Evolutionary conservation across 2,113 vertebrate species (phyloP).

Genomic region (Aleadryas rufinucha): DNA sequence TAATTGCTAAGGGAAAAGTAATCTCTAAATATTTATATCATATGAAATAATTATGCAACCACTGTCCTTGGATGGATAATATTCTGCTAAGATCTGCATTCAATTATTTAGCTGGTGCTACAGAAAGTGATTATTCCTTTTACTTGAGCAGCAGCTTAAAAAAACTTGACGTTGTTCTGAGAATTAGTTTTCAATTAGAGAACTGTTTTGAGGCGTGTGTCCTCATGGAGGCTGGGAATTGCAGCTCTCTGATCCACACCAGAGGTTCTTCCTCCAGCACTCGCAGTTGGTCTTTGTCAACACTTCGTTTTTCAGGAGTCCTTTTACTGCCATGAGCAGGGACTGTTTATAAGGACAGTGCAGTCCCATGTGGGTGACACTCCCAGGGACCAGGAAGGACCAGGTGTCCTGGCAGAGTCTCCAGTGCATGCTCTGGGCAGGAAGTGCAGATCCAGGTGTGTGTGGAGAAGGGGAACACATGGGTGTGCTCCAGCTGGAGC

Average conservation of each 20-base stretch:
- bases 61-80: neutral
- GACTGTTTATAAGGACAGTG: neutral
- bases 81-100: neutral
- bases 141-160: neutral
- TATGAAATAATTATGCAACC: neutral
- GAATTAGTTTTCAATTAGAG: neutral
- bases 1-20: neutral
- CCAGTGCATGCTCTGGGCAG: neutral
- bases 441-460: neutral
- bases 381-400: neutral
- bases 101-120: neutral
- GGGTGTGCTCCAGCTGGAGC: neutral
- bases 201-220: neutral
- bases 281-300: neutral
- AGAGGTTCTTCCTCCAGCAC: neutral
- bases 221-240: neutral
- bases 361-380: accelerated
- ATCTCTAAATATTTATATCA: neutral
- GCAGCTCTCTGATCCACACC: neutral
- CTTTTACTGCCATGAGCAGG: neutral
- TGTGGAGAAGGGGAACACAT: neutral
- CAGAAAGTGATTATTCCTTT: neutral
- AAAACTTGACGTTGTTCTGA: neutral
- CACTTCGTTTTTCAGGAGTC: neutral
- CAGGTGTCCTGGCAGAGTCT: neutral